These are phyloP conservation scores for Colistium nudipinnis DNA, from an alignment of 2,113 vertebrate genomes.

Conservation along the genomic window DNA sequence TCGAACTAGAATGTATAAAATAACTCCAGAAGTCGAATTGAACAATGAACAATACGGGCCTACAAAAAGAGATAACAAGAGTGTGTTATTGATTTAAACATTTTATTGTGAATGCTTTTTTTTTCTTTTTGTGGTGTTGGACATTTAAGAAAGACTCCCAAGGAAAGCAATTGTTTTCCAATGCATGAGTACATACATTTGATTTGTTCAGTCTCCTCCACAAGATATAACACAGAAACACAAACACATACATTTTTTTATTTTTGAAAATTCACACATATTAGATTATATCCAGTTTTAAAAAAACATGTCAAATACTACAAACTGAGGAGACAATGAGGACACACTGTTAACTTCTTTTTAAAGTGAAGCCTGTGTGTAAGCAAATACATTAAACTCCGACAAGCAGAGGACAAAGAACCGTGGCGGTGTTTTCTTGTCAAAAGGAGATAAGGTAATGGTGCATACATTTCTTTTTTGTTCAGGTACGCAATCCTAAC, in stretches of 20 bases:
- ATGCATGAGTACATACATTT: too few species aligned
- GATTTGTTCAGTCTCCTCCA: too few species aligned
- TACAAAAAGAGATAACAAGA: background rate
- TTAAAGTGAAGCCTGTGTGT: background rate
- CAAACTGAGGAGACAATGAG: too few species aligned
- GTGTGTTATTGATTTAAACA: background rate
- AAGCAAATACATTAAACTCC: too few species aligned
- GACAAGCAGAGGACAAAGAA: slow-evolving; percentile 12
- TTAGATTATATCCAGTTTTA: too few species aligned
- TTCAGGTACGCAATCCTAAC: slow-evolving; percentile 11
- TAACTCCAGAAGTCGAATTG: background rate
- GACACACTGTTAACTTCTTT: too few species aligned
- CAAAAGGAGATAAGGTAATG: slow-evolving; percentile 33
- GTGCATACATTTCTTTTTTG: slow-evolving; percentile 23
- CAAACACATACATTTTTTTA: background rate
- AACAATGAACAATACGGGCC: background rate
- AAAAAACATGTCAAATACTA: too few species aligned
- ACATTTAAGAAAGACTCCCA: slow-evolving; percentile 16
- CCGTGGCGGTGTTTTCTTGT: slow-evolving; percentile 26
- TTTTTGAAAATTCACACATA: too few species aligned
- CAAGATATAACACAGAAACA: too few species aligned
- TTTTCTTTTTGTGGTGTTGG: background rate
- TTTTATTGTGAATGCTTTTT: slow-evolving; percentile 8
- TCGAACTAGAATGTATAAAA: background rate
- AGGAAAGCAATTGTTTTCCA: background rate